These are phyloP conservation scores for Terrapene triunguis DNA, from an alignment of 2,113 vertebrate genomes.

Conservation along the genomic window DNA sequence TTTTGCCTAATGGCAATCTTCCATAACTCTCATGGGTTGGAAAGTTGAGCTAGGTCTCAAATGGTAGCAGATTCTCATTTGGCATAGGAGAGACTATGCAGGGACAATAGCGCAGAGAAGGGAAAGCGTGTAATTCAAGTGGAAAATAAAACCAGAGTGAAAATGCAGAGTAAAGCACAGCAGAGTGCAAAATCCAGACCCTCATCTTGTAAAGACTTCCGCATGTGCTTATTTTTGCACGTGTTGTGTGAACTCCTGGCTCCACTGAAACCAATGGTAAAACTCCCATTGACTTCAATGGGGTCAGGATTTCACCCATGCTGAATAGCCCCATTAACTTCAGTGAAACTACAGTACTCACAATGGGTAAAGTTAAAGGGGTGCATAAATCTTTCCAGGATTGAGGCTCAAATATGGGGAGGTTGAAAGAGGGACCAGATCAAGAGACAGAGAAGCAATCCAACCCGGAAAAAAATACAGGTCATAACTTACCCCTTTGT, in stretches of 20 bases:
- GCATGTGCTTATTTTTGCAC: not conserved
- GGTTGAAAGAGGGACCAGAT: not conserved
- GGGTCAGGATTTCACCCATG: not conserved
- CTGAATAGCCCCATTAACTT: not conserved
- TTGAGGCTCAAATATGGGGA: not conserved
- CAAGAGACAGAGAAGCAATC: not conserved
- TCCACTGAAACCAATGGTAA: not conserved
- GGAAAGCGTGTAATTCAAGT: not conserved
- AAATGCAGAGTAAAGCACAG: not conserved
- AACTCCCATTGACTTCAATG: not conserved
- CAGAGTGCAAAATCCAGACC: not conserved
- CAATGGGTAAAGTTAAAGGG: not conserved
- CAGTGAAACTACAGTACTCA: not conserved
- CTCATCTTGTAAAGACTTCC: not conserved
- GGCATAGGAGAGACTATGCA: not conserved
- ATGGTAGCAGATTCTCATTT: not conserved
- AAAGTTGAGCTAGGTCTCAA: not conserved
- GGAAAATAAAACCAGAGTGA: not conserved
- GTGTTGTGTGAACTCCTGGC: not conserved
- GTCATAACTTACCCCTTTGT: not conserved
- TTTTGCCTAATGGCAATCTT: not conserved
- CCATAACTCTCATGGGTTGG: not conserved
- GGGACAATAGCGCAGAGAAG: not conserved
- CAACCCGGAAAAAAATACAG: not conserved
- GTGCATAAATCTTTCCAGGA: not conserved